phyloP scores from a whole-genome alignment of 2,797 vertebrate genomes.

The Macropus fuliginosus region DNA sequence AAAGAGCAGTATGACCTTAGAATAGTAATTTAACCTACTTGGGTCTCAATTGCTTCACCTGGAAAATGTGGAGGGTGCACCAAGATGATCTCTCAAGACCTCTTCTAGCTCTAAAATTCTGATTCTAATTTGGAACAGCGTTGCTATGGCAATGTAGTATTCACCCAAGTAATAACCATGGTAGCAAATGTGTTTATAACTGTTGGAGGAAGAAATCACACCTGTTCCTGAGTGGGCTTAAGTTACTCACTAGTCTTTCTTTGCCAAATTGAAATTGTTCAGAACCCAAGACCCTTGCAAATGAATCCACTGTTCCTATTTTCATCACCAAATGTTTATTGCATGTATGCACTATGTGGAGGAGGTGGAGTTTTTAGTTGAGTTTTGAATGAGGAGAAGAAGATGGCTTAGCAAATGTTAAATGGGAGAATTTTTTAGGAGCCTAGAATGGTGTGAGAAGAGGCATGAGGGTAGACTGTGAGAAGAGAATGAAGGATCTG shows the following conservation, averaged over 20 bases:
- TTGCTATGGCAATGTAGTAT: constrained; percentile 83
- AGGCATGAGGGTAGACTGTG: background rate
- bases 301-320: constrained; percentile 26
- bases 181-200: constrained; percentile 70
- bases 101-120: constrained; percentile 27
- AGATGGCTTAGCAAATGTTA: constrained; percentile 8
- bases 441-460: background rate
- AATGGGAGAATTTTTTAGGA: background rate
- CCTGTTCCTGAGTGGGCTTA: constrained; percentile 81
- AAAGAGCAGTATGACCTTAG: background rate
- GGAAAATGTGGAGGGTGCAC: background rate
- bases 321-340: constrained; percentile 37
- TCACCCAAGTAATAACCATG: constrained; percentile 79
- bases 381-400: constrained; percentile 6
- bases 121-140: constrained; percentile 72
- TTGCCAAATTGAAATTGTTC: constrained; percentile 76
- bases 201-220: constrained; percentile 82
- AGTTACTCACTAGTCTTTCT: constrained; percentile 75
- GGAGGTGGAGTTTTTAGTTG: background rate
- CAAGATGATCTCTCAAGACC: background rate
- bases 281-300: constrained; percentile 44
- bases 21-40: background rate
- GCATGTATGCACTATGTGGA: background rate
- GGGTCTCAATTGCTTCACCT: background rate
- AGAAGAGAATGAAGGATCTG: background rate